Base-by-base conservation (phyloP, 37 sponge, comb jelly and placozoan species). In the Chondrosia reniformis region DNA sequence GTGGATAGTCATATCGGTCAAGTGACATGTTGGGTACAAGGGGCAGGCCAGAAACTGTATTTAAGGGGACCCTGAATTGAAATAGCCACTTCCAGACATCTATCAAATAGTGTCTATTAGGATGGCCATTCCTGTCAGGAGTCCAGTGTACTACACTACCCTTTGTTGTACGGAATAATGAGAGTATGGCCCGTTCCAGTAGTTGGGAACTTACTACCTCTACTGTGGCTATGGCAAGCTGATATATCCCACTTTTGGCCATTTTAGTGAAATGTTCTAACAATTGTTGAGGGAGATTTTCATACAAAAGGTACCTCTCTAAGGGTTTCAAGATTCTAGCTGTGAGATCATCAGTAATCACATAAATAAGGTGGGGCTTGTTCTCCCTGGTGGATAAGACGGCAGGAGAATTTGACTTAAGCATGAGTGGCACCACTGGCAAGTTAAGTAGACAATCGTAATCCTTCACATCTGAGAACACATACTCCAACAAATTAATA, bases 1-100 rank as follows among this genome's bases (percentile, higher is more conserved):
- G 27, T 6, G 7, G 27, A 6, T 28, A 56, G 27, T 8, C 58
- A 8, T 56, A 24, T 56, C 58, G n/a, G 58, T 6, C 58, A 2
- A 56, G 58, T 6, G 58, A 56, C 3, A 8, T 24, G 3, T 2
- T 21, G 3, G 83, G 83, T 9, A 82, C 39, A 34, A 82, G 27
- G 28, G 83, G 75, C 33, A 82, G 25, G 28, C 63, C 59, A 0
- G 0, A 30, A 4, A 82, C n/a, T 5, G 58, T 34, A 37, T 61
- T 12, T 13, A 81, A 27, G 6, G 57, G 13, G 37, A 41, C 7
- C 3, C 27, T 12, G 33, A 24, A 46, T 55, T 73, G 22, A 3
- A 8, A 15, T 15, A 87, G 66, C 82, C 87, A 82, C 17, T 45
- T 43, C 87, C 87, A 87, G 19, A 87, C 27, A 57, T 71, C 33